Evolutionary conservation across 2,113 vertebrate species (phyloP).

Genomic region (Apeltes quadracus): DNA sequence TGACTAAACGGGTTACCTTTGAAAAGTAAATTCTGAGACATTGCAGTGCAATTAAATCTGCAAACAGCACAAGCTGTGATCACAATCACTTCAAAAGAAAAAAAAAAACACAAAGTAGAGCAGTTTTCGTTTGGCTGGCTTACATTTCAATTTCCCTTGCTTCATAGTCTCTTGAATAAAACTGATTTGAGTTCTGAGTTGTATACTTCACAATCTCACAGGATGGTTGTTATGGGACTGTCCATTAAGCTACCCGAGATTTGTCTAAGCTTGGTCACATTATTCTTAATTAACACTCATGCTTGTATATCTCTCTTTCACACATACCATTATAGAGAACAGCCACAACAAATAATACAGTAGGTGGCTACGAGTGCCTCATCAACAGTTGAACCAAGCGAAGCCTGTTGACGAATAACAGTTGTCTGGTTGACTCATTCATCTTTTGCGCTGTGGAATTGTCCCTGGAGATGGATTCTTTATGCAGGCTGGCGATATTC

Average conservation of each 20-base stretch:
- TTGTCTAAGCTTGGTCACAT: slow-evolving; percentile 27
- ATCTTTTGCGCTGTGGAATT: slow-evolving; percentile 36
- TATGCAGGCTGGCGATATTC: slow-evolving; percentile 24
- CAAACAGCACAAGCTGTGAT: slow-evolving; percentile 35
- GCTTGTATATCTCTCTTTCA: slow-evolving; percentile 22
- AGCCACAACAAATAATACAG: slow-evolving; percentile 36
- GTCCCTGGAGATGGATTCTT: slow-evolving; percentile 45
- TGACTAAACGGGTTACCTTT: slow-evolving; percentile 3
- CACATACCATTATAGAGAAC: slow-evolving; percentile 16
- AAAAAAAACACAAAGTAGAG: background rate
- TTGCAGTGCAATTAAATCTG: background rate
- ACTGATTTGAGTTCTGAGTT: too few species aligned
- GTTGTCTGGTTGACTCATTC: slow-evolving; percentile 43
- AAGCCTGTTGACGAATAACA: slow-evolving; percentile 41
- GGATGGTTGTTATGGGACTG: background rate
- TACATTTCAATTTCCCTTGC: background rate
- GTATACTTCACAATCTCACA: too few species aligned
- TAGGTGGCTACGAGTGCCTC: slow-evolving; percentile 12
- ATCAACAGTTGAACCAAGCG: slow-evolving; percentile 42
- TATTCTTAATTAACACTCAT: slow-evolving; percentile 14
- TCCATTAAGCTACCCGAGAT: slow-evolving; percentile 35
- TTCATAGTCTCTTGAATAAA: background rate
- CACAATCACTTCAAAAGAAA: slow-evolving; percentile 14
- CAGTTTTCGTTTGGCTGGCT: background rate
- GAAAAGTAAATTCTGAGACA: background rate